These are phyloP conservation scores for Melanotaenia boesemani DNA, from an alignment of 2,797 vertebrate genomes.

Conservation along the genomic window DNA sequence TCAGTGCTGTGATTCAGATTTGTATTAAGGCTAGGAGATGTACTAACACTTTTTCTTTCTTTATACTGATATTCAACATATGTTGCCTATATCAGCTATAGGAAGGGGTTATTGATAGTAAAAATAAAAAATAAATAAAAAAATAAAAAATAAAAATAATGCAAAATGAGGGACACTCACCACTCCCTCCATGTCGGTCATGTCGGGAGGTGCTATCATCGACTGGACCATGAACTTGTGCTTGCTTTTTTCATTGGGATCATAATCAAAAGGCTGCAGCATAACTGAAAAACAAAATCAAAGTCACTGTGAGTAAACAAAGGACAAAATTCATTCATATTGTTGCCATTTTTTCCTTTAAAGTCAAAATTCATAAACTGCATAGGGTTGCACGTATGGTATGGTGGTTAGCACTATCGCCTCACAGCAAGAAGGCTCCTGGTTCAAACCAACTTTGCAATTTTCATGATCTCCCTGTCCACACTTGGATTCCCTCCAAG, in stretches of 20 bases:
- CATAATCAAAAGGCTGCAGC: constrained; percentile 99
- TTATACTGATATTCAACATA: constrained; percentile 2
- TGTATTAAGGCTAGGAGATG: constrained; percentile 4
- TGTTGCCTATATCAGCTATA: not conserved
- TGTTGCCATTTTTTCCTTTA: not conserved
- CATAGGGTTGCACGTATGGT: not conserved
- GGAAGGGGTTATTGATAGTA: not conserved
- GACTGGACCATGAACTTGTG: constrained; percentile 99
- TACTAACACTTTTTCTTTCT: not conserved
- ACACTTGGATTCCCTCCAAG: too few relatives aligned
- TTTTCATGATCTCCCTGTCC: too few relatives aligned
- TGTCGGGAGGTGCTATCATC: constrained; percentile 94
- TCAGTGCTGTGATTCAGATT: constrained; percentile 16
- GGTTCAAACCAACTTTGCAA: too few relatives aligned
- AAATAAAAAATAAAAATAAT: not conserved
- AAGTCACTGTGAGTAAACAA: constrained; percentile 15
- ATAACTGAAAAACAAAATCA: constrained; percentile 89
- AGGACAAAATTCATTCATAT: constrained; percentile 5
- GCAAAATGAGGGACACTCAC: constrained; percentile 83
- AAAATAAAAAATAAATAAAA: too few relatives aligned
- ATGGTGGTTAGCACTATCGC: too few relatives aligned
- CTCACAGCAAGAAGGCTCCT: too few relatives aligned
- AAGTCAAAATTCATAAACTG: not conserved
- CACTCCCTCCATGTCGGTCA: constrained; percentile 99
- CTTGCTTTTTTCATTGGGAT: constrained; percentile 99